Evolutionary conservation across 92 coral and sea anemone species (phyloP), one percentile per base, ranked within the genome.

Genomic region (Paramuricea clavata): DNA sequence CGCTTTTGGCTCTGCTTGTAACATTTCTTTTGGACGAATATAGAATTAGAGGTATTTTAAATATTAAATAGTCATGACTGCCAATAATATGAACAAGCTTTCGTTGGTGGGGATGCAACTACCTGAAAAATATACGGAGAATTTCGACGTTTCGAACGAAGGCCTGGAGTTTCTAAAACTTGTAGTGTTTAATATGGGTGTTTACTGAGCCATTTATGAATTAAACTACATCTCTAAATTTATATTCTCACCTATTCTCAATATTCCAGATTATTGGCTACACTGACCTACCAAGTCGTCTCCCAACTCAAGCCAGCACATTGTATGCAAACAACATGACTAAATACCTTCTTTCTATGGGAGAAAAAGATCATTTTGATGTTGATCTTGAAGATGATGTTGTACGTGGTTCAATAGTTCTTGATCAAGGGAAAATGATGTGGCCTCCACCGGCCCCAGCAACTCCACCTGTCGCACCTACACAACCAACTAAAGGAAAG

Each of bases 281-380:
- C 78, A 94, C 99, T n/a, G 99, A 96, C 80, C 91, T 96, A 15
- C 99, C 99, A 52, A 94, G 98, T 80, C 93, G 99, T 25, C 95
- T 96, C 1, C 96, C 99, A 31, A 94, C 99, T 49, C 99, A 96
- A 69, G 85, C 99, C 28, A 96, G 99, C 64, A 96, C 99, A 25
- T 87, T 96, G 15, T 96, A 96, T 68, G 99, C 98, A 21, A 96
- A 96, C 89, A 96, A 96, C 87, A 84, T 96, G 81, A 94, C 98
- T 62, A 96, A 96, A 42, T 96, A 96, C 85, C 93, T 96, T 4
- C 90, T 93, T 35, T 96, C 99, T 23, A 94, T 96, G 99, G 98
- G 99, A 12, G 86, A 88, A 82, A 93, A 93, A 74, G 99, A 89
- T 25, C 90, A 74, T 50, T 96, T 96, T 93, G 94, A 87, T 72